Percentiles rank a stretch among this genome's conserved stretches.
Evolutionary conservation across 1,140 invertebrate species (phyloP).

Genomic region (Patella vulgata): DNA sequence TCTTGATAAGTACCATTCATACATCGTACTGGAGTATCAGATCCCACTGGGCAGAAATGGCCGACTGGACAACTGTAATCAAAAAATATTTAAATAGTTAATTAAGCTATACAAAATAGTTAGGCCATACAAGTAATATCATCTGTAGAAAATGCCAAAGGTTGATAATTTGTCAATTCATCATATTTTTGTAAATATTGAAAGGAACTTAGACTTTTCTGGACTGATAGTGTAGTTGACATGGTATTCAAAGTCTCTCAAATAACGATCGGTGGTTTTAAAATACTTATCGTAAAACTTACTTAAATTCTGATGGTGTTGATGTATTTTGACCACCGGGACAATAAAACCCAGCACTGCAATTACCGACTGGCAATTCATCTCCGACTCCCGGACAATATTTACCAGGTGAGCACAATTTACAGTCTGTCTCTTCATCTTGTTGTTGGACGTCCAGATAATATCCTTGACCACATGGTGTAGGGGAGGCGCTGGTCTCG

Average conservation of each 20-base stretch:
- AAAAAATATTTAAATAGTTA: neutral
- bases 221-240: too few species aligned
- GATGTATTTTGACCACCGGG: constrained; percentile 55
- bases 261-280: too few species aligned
- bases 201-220: too few species aligned
- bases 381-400: constrained; percentile 53
- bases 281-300: too few species aligned
- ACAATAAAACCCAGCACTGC: constrained; percentile 58
- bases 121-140: too few species aligned
- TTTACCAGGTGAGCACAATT: constrained; percentile 48
- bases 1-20: constrained; percentile 61
- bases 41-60: constrained; percentile 53
- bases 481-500: constrained; percentile 27
- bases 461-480: constrained; percentile 46
- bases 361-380: constrained; percentile 46
- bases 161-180: too few species aligned
- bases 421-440: constrained; percentile 49
- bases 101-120: neutral
- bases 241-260: too few species aligned
- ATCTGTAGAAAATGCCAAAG: too few species aligned
- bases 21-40: constrained; percentile 46
- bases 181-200: too few species aligned
- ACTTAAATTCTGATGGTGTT: constrained; percentile 55
- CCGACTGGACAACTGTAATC: constrained; percentile 54
- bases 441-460: constrained; percentile 51